Base-by-base conservation (phyloP, 64 coral and sea anemone genomes). In the Pachyseris speciosa region DNA sequence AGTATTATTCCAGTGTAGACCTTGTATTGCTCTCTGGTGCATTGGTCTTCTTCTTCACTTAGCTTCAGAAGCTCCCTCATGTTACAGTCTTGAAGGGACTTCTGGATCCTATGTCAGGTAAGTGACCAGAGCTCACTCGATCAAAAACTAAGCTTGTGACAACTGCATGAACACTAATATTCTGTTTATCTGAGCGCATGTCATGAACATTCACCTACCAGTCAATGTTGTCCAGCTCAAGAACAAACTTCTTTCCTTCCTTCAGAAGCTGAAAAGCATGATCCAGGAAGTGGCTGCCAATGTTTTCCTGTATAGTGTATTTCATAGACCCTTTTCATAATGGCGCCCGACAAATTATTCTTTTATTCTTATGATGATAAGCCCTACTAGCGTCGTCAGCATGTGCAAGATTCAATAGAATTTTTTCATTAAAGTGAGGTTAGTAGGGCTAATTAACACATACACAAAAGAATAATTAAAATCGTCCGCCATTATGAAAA, bases 1-100 rank as follows among this genome's bases (percentile, higher is more conserved):
- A 93, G 26, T 4, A 93, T 87, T 69, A 60, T 40, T 59, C 43
- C 94, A 49, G 91, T 31, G 8, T 91, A 79, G 0, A 91, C 60
- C 57, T 87, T 86, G 60, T 86, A 95, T 0, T 69, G 16, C n/a
- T 78, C 72, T 11, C 72, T 59, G 66, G 84, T 86, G 53, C 67
- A 31, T 15, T 34, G 67, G 25, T 28, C 24, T 67, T 86, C 84
- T 60, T 86, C 64, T 26, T 69, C 65, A 55, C 37, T 53, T 24
- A 45, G 37, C 64, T 31, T 68, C 9, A 86, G 19, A 44, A 86
- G 44, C 34, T 52, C 44, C 44, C 70, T 86, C 64, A 71, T 51
- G 48, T 45, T 69, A 43, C 67, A 43, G 48, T 70, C 20, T 29
- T 48, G 57, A 86, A 48, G 64, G 37, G 36, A 69, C 67, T 86